Evolutionary conservation across 1,140 invertebrate species (phyloP), one percentile per base, ranked within the genome.

Genomic region (Drosophila dunni): DNA sequence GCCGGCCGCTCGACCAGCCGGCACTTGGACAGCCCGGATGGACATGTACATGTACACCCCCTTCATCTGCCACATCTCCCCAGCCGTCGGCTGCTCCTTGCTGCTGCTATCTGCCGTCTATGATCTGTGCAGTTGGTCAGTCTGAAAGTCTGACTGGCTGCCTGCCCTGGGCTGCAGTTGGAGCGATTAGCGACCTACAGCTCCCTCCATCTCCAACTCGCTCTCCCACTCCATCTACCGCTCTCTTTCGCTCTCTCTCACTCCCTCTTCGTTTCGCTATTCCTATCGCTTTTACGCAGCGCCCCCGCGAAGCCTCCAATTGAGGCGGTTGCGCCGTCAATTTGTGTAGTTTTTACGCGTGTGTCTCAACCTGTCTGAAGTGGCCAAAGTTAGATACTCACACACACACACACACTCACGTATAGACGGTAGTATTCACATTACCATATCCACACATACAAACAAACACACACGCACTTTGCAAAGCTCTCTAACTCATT

Each of bases 61-160:
- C 24, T 29, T 29, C 24, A 2, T 5, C 24, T 29, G 6, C 24
- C 24, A 8, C 17, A 1, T 24, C n/a, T 45, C 34, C 53, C 53
- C 67, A 42, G 42, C 46, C 66, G 11, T 10, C 58, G 1, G 13
- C 48, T 20, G 17, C 48, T 24, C 44, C 13, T 17, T 61, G 40
- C 53, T 50, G 54, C 75, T 71, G 74, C 69, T 91, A 91, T 91
- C 90, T 82, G 65, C 84, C 81, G 90, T 91, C 90, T 91, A 90
- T 90, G 86, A 91, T 91, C 90, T 91, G 57, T 78, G 88, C 81
- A 85, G 83, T 88, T 83, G 80, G 84, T 84, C 82, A 86, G 82
- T 76, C 79, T 69, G 70, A 53, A 66, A 62, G 50, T 33, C 50
- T 50, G 17, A 29, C 48, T 36, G 50, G 5, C 29, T 53, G 54